Conservation (phyloP, 2,888 invertebrate genomes). For the Callyntrura guangdongensis region DNA sequence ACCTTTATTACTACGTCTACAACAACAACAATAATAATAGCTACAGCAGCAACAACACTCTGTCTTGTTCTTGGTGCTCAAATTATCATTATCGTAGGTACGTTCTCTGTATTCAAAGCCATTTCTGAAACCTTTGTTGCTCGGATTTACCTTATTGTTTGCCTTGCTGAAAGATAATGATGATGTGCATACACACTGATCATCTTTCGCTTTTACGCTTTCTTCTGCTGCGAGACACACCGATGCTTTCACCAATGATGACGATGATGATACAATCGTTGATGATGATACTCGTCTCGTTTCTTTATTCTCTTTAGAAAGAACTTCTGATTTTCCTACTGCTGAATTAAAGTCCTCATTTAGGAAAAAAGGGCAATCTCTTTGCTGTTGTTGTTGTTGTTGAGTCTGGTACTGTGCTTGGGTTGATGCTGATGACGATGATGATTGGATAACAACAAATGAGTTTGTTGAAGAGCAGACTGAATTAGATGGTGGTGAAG, state of each 20-base stretch:
- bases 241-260: not conserved
- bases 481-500: constrained; percentile 4
- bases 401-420: constrained; percentile 20
- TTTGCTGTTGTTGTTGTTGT: not conserved
- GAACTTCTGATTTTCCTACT: constrained; percentile 16
- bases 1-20: not conserved
- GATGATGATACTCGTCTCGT: not conserved
- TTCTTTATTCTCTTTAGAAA: constrained; percentile 33
- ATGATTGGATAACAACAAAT: not conserved
- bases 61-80: not conserved
- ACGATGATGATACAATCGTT: not conserved
- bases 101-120: constrained; percentile 10
- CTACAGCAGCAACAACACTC: constrained; percentile 5
- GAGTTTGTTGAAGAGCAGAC: constrained; percentile 14
- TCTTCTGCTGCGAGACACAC: not conserved
- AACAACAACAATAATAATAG: constrained; percentile 25
- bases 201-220: constrained; percentile 52
- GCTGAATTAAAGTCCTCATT: constrained; percentile 32
- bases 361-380: constrained; percentile 4
- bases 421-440: constrained; percentile 9
- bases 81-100: constrained; percentile 20
- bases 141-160: constrained; percentile 27
- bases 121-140: constrained; percentile 23
- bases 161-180: constrained; percentile 5
- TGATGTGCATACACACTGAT: constrained; percentile 32